Base-by-base conservation (phyloP, 2,888 invertebrate species). In the Furcula furcula region DNA sequence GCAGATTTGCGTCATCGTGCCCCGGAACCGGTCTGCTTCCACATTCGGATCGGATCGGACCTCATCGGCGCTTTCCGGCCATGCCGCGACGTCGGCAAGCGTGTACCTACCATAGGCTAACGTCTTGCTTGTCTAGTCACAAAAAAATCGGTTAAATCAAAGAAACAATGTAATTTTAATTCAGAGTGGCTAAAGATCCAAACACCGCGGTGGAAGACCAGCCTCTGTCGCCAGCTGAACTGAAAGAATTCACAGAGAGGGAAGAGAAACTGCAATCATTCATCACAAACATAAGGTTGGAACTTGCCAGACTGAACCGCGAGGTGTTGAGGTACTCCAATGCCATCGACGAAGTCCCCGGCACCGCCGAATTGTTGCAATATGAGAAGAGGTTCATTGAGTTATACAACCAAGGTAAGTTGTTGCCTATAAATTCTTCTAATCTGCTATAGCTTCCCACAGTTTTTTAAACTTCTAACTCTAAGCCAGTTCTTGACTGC, bases 361-460 rank as follows among this genome's bases (percentile, higher is more conserved):
- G 96, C 18, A 91, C 97, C 40, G 95, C 97, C 0, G 99, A 99
- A 74, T 85, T 99, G 33, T 92, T 96, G 32, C 99, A 99, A 71
- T 99, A 99, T 76, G 98, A 99, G 75, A 92, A 96, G 63, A 90
- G 99, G 57, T 99, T 99, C 77, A 91, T 98, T 62, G 99, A 99
- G 84, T 91, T 99, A 5, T 98, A 98, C 70, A 97, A 97, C 87
- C 98, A 96, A 92, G 95, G 95, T 94, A 55, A 34, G 16, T 5
- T 20, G 18, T 25, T 33, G 7, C 31, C 28, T 7, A 19, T 29
- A n/a, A n/a, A n/a, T n/a, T n/a, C n/a, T n/a, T n/a, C n/a, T n/a
- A n/a, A n/a, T n/a, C n/a, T n/a, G n/a, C n/a, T n/a, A n/a, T n/a
- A n/a, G n/a, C n/a, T n/a, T n/a, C n/a, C n/a, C n/a, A n/a, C n/a